These are phyloP conservation scores for Pegoplata infirma DNA, from an alignment of 2,888 invertebrate genomes.

Conservation along the genomic window DNA sequence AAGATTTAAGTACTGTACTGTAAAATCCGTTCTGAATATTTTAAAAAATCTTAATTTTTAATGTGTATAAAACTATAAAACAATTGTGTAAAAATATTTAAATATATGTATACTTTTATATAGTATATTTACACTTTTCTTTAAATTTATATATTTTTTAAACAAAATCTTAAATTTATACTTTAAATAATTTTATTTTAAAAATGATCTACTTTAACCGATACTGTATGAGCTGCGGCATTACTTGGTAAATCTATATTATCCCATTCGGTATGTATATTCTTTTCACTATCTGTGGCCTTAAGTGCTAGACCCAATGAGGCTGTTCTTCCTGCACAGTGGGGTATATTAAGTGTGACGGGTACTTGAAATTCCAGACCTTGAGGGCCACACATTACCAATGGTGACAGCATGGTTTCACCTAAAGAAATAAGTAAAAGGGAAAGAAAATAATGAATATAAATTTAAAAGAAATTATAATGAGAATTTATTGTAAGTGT, in stretches of 20 bases:
- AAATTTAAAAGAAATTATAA: neutral
- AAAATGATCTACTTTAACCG: conserved; percentile 95
- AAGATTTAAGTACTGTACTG: too few relatives aligned
- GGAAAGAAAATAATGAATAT: conserved; percentile 20
- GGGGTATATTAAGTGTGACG: conserved; percentile 94
- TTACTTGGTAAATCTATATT: conserved; percentile 91
- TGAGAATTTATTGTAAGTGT: neutral
- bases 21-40: conserved; percentile 1
- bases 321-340: conserved; percentile 88
- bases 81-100: conserved; percentile 44
- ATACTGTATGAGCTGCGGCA: conserved; percentile 90
- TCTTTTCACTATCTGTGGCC: conserved; percentile 89
- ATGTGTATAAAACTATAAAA: conserved; percentile 60
- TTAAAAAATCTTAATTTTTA: conserved; percentile 25
- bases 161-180: neutral
- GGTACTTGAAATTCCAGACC: conserved; percentile 92
- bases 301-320: conserved; percentile 88
- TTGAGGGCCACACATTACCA: conserved; percentile 98
- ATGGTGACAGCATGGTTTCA: conserved; percentile 95
- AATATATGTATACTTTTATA: conserved; percentile 22
- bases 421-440: conserved; percentile 79
- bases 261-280: conserved; percentile 91
- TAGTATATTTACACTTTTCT: conserved; percentile 31
- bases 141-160: conserved; percentile 2
- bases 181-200: conserved; percentile 74